Evolutionary conservation across 2,888 invertebrate genomes (phyloP).

Genomic region (Pilophorus perplexus): DNA sequence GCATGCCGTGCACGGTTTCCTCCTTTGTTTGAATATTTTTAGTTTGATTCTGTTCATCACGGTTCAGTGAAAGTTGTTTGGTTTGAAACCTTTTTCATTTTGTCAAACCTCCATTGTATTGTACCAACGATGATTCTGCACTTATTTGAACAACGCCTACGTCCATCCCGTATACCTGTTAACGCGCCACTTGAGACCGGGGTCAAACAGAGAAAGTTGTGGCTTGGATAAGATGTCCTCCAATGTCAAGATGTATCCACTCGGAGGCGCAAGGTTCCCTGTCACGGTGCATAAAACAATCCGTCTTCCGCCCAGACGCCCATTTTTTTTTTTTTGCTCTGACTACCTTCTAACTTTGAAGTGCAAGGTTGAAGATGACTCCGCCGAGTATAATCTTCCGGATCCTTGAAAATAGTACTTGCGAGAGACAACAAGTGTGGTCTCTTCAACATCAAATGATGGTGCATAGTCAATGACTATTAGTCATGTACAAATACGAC

Average conservation of each 20-base stretch:
- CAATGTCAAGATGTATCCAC: constrained; percentile 4
- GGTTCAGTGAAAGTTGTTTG: constrained; percentile 37
- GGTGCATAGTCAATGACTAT: too few relatives aligned
- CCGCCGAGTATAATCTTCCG: too few relatives aligned
- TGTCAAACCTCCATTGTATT: neutral
- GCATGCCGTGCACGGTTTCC: too few relatives aligned
- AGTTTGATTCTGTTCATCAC: too few relatives aligned
- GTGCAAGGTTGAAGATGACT: constrained; percentile 6
- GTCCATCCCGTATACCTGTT: neutral
- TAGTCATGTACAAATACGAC: too few relatives aligned
- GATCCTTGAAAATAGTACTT: too few relatives aligned
- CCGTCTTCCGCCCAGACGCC: neutral
- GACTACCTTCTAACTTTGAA: neutral
- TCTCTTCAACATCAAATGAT: too few relatives aligned
- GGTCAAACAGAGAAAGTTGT: constrained; percentile 15
- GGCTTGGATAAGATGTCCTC: constrained; percentile 14
- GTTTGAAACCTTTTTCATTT: constrained; percentile 33
- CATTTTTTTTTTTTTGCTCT: neutral
- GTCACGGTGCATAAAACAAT: neutral
- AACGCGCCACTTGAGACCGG: neutral
- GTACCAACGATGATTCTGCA: constrained; percentile 21
- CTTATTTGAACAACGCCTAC: constrained; percentile 18
- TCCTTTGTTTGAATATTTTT: too few relatives aligned
- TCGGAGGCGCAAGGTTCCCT: constrained; percentile 1
- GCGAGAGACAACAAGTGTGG: too few relatives aligned